Percentiles rank a stretch among this genome's conserved stretches.
These are phyloP conservation scores for Sakesphorus luctuosus DNA, from an alignment of 2,113 vertebrate genomes.

Conservation along the genomic window DNA sequence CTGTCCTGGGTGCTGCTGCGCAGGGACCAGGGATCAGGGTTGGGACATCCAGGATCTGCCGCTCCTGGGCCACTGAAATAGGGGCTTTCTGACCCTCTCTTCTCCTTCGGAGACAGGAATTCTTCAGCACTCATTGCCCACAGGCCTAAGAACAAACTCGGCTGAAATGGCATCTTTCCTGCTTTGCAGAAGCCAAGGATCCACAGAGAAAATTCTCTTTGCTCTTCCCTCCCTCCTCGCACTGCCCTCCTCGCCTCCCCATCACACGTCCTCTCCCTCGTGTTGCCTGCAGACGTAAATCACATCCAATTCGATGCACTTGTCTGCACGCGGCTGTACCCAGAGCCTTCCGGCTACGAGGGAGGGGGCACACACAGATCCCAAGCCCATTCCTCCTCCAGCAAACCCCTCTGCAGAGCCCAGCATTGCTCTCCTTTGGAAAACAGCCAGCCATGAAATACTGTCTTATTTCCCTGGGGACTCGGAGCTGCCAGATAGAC, in stretches of 20 bases:
- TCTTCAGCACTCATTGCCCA: background rate
- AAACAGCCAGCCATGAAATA: background rate
- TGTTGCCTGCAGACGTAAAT: background rate
- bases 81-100: constrained; percentile 86
- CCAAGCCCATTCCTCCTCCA: background rate
- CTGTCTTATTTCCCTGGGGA: background rate
- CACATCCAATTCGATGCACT: background rate
- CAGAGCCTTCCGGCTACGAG: background rate
- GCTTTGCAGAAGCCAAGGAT: constrained; percentile 37
- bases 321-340: background rate
- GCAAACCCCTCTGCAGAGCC: background rate
- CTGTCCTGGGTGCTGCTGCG: constrained; percentile 35
- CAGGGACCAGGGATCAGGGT: constrained; percentile 71
- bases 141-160: background rate
- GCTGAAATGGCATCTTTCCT: constrained; percentile 12
- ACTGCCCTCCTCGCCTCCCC: background rate
- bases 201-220: background rate
- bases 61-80: constrained; percentile 87
- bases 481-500: background rate
- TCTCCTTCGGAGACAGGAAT: background rate
- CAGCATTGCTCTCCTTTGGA: background rate
- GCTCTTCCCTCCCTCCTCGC: background rate
- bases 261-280: background rate
- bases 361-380: background rate
- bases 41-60: constrained; percentile 73